Percentiles rank a stretch among this genome's conserved stretches.
These are phyloP conservation scores for Xestia rhomboidea DNA, from an alignment of 2,888 invertebrate genomes.

Conservation along the genomic window DNA sequence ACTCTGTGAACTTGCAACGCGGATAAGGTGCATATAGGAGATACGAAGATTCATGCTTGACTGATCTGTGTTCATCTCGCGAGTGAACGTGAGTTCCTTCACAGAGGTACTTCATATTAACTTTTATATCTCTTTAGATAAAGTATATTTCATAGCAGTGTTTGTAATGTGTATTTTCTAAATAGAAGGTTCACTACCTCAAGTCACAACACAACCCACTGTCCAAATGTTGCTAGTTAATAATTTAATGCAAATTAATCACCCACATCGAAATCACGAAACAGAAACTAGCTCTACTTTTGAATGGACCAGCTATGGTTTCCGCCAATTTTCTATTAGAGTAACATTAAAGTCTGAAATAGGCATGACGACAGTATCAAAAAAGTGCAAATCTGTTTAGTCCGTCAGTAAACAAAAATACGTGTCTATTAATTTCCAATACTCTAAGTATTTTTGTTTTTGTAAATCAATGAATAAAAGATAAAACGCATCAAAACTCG, in stretches of 20 bases:
- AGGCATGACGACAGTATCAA: too few relatives aligned
- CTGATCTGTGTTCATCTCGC: conserved; percentile 33
- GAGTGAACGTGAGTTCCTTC: neutral
- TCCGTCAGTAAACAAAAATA: too few relatives aligned
- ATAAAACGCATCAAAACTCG: too few relatives aligned
- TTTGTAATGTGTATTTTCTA: neutral
- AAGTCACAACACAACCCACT: neutral
- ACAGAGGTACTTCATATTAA: neutral
- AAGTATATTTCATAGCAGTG: neutral
- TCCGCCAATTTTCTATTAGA: too few relatives aligned
- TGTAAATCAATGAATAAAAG: too few relatives aligned
- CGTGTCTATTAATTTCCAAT: too few relatives aligned
- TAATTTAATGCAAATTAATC: neutral
- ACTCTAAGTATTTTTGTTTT: too few relatives aligned
- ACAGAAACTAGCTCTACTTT: too few relatives aligned
- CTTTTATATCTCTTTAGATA: conserved; percentile 1
- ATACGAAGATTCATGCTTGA: conserved; percentile 40
- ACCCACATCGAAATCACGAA: too few relatives aligned
- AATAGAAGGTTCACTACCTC: neutral
- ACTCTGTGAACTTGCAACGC: conserved; percentile 13
- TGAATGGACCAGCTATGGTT: too few relatives aligned
- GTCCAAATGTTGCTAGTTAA: neutral
- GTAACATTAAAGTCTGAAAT: too few relatives aligned
- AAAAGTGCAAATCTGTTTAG: too few relatives aligned
- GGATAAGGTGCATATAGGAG: conserved; percentile 16